Percentiles rank a stretch among this genome's conserved stretches.
These are phyloP conservation scores for Laothoe populi DNA, from an alignment of 2,888 invertebrate species.

Conservation along the genomic window DNA sequence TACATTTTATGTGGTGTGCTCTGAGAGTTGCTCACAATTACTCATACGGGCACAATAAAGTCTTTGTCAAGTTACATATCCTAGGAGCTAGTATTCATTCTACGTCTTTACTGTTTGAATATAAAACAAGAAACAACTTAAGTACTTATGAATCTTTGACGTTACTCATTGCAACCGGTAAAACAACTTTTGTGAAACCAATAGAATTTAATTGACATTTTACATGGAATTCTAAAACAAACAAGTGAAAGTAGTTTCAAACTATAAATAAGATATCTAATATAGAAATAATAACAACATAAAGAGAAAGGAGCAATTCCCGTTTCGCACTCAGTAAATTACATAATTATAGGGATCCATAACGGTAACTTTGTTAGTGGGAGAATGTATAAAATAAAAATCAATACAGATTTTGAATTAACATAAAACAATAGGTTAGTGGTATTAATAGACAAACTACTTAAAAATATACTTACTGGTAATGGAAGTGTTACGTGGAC, in stretches of 20 bases:
- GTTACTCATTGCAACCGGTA: neutral
- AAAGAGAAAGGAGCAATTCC: neutral
- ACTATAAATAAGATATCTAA: neutral
- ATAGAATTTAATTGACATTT: neutral
- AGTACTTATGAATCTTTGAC: neutral
- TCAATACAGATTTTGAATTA: neutral
- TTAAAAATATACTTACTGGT: constrained; percentile 64
- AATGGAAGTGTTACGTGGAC: constrained; percentile 82
- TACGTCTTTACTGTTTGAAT: neutral
- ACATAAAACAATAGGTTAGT: neutral
- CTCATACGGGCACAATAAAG: constrained; percentile 5
- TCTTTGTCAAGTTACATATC: constrained; percentile 1
- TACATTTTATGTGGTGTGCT: neutral
- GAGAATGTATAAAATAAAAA: neutral
- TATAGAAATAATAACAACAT: neutral
- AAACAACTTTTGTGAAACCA: neutral
- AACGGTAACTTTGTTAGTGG: neutral
- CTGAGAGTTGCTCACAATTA: neutral
- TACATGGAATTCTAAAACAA: neutral
- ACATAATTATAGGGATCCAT: neutral
- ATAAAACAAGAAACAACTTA: neutral
- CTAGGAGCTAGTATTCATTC: neutral
- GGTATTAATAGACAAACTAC: neutral
- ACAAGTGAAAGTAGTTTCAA: neutral
- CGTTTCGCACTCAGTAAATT: neutral